Conservation (phyloP, 1,140 invertebrate genomes). For the Hetaerina americana region DNA sequence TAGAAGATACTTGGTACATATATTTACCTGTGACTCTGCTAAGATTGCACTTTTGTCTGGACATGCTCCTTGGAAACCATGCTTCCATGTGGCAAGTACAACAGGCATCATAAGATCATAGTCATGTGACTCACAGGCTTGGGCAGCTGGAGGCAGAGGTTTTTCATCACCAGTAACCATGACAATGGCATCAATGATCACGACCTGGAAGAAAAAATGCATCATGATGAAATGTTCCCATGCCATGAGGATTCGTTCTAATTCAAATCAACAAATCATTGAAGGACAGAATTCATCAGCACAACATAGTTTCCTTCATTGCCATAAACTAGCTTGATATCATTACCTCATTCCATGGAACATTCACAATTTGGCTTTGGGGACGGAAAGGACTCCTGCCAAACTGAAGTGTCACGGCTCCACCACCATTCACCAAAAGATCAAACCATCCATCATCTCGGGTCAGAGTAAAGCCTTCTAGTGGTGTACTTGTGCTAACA, state of each 20-base stretch:
- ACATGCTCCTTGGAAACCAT: conserved; percentile 89
- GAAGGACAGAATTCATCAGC: too few relatives aligned
- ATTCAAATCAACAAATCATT: too few relatives aligned
- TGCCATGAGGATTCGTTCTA: too few relatives aligned
- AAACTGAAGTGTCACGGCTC: conserved; percentile 87
- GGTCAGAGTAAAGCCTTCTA: conserved; percentile 89
- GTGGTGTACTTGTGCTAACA: conserved; percentile 75
- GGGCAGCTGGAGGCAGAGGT: conserved; percentile 34
- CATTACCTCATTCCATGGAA: conserved; percentile 91
- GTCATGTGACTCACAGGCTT: conserved; percentile 77
- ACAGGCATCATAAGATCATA: conserved; percentile 90
- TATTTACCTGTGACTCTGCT: conserved; percentile 73
- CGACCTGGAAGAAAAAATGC: conserved; percentile 41
- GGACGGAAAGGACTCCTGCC: conserved; percentile 83
- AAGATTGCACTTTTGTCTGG: conserved; percentile 84
- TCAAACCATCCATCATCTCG: conserved; percentile 90
- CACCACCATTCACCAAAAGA: conserved; percentile 91
- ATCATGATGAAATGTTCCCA: conserved; percentile 3
- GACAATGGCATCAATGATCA: conserved; percentile 74
- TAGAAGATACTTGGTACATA: not conserved
- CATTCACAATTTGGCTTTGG: conserved; percentile 80
- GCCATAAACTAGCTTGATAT: conserved; percentile 19
- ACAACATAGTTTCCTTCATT: too few relatives aligned
- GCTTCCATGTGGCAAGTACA: conserved; percentile 89
- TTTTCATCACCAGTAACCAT: conserved; percentile 78